Conservation (phyloP, 1,140 invertebrate genomes). For the Oreohelix idahoensis region DNA sequence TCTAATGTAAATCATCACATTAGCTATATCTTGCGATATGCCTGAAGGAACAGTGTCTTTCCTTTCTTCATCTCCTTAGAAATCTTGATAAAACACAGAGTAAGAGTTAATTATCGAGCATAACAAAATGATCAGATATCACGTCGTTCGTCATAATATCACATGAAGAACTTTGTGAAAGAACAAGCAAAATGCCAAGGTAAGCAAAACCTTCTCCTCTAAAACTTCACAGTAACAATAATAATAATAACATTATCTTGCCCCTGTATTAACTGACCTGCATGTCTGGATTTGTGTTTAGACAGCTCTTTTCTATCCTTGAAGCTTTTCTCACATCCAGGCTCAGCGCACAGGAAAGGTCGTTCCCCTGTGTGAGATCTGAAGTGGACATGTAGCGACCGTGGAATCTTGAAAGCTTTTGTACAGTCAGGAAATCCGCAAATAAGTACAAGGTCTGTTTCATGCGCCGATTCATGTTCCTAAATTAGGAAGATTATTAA, state of each 20-base stretch:
- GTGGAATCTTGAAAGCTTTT: slow-evolving; percentile 10
- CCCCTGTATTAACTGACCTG: background rate
- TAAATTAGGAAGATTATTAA: background rate
- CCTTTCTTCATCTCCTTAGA: no score
- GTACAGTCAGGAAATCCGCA: slow-evolving; percentile 20
- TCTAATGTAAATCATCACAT: no score
- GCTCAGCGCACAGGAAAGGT: background rate
- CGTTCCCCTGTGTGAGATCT: slow-evolving; percentile 9
- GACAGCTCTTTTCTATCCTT: slow-evolving; percentile 7
- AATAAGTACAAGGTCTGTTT: background rate
- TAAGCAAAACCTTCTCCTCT: no score
- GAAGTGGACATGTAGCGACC: background rate
- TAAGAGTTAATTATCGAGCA: no score
- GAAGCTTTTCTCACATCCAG: background rate
- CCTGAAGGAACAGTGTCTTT: no score
- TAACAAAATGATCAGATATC: no score
- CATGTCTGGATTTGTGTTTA: slow-evolving; percentile 5
- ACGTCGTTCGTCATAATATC: no score
- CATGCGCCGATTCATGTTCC: slow-evolving; percentile 17
- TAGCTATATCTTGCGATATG: no score
- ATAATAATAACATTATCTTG: background rate
- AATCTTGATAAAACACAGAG: no score
- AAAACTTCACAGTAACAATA: no score
- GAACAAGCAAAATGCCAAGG: no score
- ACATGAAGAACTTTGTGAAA: no score